Conservation (phyloP, 2,113 vertebrate species). For the Myodes glareolus region DNA sequence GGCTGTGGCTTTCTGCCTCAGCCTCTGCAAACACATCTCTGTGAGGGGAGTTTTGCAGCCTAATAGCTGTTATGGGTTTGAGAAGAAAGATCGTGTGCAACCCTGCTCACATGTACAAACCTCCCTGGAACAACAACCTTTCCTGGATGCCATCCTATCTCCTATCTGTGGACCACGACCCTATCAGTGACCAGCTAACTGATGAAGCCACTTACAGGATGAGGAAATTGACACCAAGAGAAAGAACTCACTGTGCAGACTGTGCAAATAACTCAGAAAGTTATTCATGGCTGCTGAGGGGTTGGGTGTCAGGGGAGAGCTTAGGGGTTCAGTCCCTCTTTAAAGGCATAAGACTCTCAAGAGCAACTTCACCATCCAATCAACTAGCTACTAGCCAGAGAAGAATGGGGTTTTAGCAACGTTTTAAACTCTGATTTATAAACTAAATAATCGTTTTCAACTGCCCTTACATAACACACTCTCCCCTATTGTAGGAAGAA, state of each 20-base stretch:
- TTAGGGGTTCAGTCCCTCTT: neutral
- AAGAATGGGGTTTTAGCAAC: neutral
- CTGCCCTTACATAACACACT: neutral
- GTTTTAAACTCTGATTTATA: neutral
- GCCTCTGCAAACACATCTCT: neutral
- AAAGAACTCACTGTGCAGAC: neutral
- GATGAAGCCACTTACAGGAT: neutral
- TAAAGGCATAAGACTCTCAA: neutral
- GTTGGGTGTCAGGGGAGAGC: neutral
- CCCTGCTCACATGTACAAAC: neutral
- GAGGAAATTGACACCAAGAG: neutral
- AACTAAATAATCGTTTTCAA: neutral
- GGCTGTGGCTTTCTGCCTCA: too few species aligned
- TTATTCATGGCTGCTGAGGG: neutral
- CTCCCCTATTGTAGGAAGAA: neutral
- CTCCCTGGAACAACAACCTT: accelerated
- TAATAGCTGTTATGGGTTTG: accelerated
- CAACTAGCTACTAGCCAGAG: conserved; percentile 1
- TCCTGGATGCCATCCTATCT: accelerated
- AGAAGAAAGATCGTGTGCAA: accelerated
- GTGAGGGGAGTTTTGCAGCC: accelerated
- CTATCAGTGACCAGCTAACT: neutral
- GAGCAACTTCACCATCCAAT: neutral
- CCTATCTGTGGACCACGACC: neutral
- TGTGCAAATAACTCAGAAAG: neutral